Evolutionary conservation across 2,113 vertebrate species (phyloP).

Genomic region (Neogobius melanostomus): DNA sequence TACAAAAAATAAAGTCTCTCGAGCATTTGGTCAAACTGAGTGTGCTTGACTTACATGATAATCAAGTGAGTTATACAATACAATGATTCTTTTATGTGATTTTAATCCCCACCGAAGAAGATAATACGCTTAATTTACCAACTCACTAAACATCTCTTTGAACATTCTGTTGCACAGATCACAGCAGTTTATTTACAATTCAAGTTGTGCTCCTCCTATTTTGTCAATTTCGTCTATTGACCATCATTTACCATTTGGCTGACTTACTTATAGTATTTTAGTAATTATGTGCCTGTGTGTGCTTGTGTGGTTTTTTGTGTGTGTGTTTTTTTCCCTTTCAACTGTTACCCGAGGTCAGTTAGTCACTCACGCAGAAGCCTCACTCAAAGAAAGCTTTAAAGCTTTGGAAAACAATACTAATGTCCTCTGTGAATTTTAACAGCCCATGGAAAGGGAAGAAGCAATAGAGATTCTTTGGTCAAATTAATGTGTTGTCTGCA

Average conservation of each 20-base stretch:
- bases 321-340: slow-evolving; percentile 20
- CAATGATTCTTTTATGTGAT: not conserved
- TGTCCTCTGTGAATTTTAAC: slow-evolving; percentile 36
- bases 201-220: slow-evolving; percentile 42
- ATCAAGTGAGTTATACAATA: slow-evolving; percentile 82
- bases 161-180: no score
- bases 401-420: slow-evolving; percentile 15
- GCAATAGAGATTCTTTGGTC: slow-evolving; percentile 41
- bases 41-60: slow-evolving; percentile 93
- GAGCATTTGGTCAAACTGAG: slow-evolving; percentile 85
- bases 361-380: slow-evolving; percentile 11
- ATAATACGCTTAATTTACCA: not conserved
- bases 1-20: slow-evolving; percentile 86
- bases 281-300: slow-evolving; percentile 15
- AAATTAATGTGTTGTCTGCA: slow-evolving; percentile 57
- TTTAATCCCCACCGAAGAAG: not conserved
- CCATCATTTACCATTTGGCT: slow-evolving; percentile 46
- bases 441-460: slow-evolving; percentile 27
- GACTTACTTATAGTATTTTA: slow-evolving; percentile 18
- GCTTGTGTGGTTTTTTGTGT: slow-evolving; percentile 20
- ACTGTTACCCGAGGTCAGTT: slow-evolving; percentile 15
- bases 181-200: no score
- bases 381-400: slow-evolving; percentile 27
- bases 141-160: no score
- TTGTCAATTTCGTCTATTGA: slow-evolving; percentile 20